Percentiles rank a stretch among this genome's conserved stretches.
Conservation (phyloP, 2,797 vertebrate species). For the Orientallactaga sibirica region DNA sequence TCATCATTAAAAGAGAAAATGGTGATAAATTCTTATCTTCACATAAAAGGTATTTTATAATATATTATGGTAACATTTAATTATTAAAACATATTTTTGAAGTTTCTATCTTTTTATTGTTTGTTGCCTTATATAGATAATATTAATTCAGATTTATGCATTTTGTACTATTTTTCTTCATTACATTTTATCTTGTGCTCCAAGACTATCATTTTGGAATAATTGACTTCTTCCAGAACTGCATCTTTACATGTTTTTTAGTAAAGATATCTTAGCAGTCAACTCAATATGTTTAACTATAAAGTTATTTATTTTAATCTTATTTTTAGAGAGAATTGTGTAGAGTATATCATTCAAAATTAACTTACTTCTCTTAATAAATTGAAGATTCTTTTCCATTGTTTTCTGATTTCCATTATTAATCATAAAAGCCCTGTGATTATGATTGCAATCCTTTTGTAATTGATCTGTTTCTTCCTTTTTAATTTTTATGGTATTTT, state of each 20-base stretch:
- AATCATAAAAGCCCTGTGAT: neutral
- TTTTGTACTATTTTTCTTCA: neutral
- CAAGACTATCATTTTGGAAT: neutral
- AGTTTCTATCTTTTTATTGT: constrained; percentile 10
- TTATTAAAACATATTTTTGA: constrained; percentile 36
- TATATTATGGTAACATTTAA: neutral
- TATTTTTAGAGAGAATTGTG: constrained; percentile 40
- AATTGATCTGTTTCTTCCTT: neutral
- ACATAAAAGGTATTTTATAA: neutral
- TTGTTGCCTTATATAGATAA: neutral
- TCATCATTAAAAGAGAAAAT: neutral
- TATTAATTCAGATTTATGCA: neutral
- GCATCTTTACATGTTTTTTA: neutral
- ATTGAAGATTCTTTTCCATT: neutral
- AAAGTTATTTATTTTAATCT: constrained; percentile 21
- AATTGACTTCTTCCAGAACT: neutral
- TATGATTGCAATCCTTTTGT: constrained; percentile 18
- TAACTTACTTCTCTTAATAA: constrained; percentile 10
- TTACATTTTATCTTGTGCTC: neutral
- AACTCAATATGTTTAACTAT: neutral
- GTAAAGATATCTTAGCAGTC: neutral
- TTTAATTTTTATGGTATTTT: constrained; percentile 22
- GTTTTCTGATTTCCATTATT: neutral
- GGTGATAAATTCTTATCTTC: neutral
- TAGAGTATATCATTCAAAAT: neutral